Evolutionary conservation across 1,140 invertebrate species (phyloP), one percentile per base, ranked within the genome.

Genomic region (Zaprionus inermis): DNA sequence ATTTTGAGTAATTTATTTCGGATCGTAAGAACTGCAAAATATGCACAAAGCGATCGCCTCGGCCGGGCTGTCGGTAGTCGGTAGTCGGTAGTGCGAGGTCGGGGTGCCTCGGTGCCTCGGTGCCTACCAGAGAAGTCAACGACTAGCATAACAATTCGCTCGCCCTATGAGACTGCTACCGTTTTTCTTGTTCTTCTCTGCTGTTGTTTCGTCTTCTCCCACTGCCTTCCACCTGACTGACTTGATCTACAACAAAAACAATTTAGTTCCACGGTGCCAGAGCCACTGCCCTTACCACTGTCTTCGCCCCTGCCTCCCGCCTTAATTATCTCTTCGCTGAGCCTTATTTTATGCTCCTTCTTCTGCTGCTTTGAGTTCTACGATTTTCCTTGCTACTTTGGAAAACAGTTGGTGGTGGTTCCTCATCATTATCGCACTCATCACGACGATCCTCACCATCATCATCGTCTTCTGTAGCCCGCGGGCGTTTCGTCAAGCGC

Each of bases 61-160:
- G 24, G 5, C n/a, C n/a, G n/a, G n/a, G n/a, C n/a, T n/a, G n/a
- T 58, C 12, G 56, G 9, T 41, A 30, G 28, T 46, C 32, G 52
- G 28, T 44, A n/a, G 57, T 46, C 59, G 55, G 58, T 2, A 49
- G n/a, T 16, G 10, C 11, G 34, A 36, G 12, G 34, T 12, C 41
- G 41, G 36, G 36, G 36, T 14, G n/a, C n/a, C n/a, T n/a, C 36
- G 5, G 14, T 5, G 9, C 49, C 41, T 46, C 63, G 34, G 18
- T 46, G 18, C 16, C 18, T 49, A 22, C 51, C 16, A 44, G 65
- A 72, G 58, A 78, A 82, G 83, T 69, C 72, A 71, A 86, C 82
- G 82, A 86, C 83, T 86, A 86, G 84, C 80, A 89, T 88, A 88
- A 89, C 84, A 89, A 89, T 89, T 84, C 84, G 84, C 84, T 89